Conservation (phyloP, 1,140 invertebrate species). For the Magallana gigas region DNA sequence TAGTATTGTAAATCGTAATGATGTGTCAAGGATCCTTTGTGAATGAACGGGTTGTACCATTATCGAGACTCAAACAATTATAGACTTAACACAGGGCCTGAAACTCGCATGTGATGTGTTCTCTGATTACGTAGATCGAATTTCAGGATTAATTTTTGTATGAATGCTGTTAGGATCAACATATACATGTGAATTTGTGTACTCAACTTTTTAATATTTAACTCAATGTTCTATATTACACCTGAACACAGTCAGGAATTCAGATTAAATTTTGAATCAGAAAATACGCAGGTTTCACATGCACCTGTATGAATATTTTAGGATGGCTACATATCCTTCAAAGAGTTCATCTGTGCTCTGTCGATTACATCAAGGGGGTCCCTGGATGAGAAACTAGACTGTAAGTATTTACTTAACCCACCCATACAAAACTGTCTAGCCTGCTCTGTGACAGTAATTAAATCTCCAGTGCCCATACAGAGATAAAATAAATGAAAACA, state of each 20-base stretch:
- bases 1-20: neutral
- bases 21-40: neutral
- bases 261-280: too few relatives aligned
- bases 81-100: neutral
- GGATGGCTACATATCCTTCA: constrained; percentile 77
- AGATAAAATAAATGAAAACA: neutral
- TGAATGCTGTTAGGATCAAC: too few relatives aligned
- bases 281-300: too few relatives aligned
- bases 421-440: neutral
- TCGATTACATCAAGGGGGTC: constrained; percentile 84
- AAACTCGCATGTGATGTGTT: neutral
- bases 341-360: constrained; percentile 77
- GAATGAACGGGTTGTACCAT: neutral
- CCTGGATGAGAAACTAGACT: constrained; percentile 90
- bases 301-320: constrained; percentile 55
- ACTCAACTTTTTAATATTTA: too few relatives aligned
- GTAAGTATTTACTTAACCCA: constrained; percentile 67
- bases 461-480: neutral
- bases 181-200: too few relatives aligned
- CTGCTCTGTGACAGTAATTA: neutral
- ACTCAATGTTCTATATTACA: too few relatives aligned
- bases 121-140: neutral
- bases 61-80: neutral
- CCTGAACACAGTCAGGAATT: too few relatives aligned
- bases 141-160: neutral